phyloP scores from a whole-genome alignment of 92 coral and sea anemone species.

The Siderastrea radians region DNA sequence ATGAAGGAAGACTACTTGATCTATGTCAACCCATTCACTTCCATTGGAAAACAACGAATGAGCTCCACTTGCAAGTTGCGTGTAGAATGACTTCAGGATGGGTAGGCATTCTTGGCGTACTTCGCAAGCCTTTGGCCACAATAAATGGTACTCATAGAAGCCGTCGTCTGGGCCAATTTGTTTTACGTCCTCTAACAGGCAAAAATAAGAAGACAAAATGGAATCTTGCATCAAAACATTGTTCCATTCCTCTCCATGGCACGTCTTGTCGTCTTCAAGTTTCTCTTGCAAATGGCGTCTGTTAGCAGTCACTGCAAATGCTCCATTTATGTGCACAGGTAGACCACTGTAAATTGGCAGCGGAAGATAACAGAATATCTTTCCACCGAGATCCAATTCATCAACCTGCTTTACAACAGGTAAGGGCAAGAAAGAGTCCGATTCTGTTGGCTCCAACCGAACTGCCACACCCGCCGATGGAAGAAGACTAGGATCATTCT shows the following conservation, averaged over 20 bases:
- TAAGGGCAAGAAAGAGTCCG: conserved; percentile 8
- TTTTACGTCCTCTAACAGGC: conserved; percentile 67
- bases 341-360: conserved; percentile 86
- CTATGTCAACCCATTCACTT: conserved; percentile 54
- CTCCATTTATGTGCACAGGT: conserved; percentile 82
- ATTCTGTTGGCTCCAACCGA: conserved; percentile 1
- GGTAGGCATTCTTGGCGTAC: conserved; percentile 35
- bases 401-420: conserved; percentile 6
- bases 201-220: conserved; percentile 64
- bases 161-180: too few species aligned
- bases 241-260: conserved; percentile 73
- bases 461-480: conserved; percentile 92
- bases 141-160: conserved; percentile 62
- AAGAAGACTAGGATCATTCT: conserved; percentile 61
- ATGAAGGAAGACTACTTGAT: conserved; percentile 62
- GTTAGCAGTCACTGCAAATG: conserved; percentile 79
- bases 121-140: conserved; percentile 65
- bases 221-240: conserved; percentile 60
- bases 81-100: conserved; percentile 57
- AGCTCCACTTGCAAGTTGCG: conserved; percentile 8
- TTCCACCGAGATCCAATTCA: conserved; percentile 23
- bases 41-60: conserved; percentile 72
- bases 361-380: conserved; percentile 87
- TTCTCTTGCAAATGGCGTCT: conserved; percentile 77
- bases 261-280: conserved; percentile 78